Base-by-base conservation (phyloP, 2,888 invertebrate genomes). In the Orgyia antiqua region DNA sequence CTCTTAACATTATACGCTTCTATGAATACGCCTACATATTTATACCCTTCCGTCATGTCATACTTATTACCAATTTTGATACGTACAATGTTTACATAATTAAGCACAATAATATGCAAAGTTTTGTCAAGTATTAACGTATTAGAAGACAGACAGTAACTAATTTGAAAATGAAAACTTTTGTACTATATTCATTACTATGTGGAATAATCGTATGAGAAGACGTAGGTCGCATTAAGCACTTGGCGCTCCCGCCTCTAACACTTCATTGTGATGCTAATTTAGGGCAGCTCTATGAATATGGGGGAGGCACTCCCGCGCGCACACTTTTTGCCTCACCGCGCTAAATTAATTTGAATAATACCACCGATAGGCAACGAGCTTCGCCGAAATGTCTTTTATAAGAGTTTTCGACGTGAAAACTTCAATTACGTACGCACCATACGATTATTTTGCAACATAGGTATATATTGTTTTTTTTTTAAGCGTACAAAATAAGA, bases 261-360 rank as follows among this genome's bases (percentile, higher is more conserved):
- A 76, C 80, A 78, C 78, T 80, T 84, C 80, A 82, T 86, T 84
- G 82, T 83, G 72, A 84, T 84, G 84, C 80, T 83, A 86, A 84
- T 84, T 79, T 74, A 68, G 76, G 79, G 70, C 75, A 71, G 70
- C 74, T 70, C 77, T 78, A 79, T 83, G 83, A 83, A 84, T 80
- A 82, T 77, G 80, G 71, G 74, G 77, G 72, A 58, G 71, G 66
- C 54, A 55, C 62, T 65, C 61, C 66, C 68, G 57, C 67, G 69
- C 77, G 73, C 72, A 66, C 77, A 80, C 74, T 86, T 83, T 84
- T 84, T 82, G 73, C 77, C 72, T 75, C 75, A 68, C 67, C 70
- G 72, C 71, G 73, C 71, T 77, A 83, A 78, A 82, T 83, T 80
- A 80, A 82, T 82, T 82, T 83, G 78, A 82, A 82, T 83, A 83